Evolutionary conservation across 2,113 vertebrate species (phyloP).

Genomic region (Craseonycteris thonglongyai): DNA sequence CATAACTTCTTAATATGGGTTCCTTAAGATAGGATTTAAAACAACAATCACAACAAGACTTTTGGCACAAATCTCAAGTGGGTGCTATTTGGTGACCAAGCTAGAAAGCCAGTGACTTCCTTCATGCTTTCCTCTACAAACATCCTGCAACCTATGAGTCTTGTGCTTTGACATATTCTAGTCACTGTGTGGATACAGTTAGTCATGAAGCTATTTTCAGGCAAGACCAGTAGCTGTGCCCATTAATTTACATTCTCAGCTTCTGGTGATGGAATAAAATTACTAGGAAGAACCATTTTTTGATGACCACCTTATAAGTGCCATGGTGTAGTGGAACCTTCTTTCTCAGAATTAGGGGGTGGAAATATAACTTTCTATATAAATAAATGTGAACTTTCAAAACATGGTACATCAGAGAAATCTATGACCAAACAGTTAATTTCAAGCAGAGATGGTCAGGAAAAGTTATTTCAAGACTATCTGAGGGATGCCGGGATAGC

Average conservation of each 20-base stretch:
- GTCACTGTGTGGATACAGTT: neutral
- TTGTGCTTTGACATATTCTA: neutral
- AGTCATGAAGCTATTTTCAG: slow-evolving; percentile 50
- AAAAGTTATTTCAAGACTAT: neutral
- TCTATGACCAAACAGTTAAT: neutral
- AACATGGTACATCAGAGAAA: neutral
- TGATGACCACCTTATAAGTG: neutral
- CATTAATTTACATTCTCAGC: slow-evolving; percentile 33
- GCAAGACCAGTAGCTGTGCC: neutral
- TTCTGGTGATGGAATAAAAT: slow-evolving; percentile 23
- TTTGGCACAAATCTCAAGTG: neutral
- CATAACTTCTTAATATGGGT: neutral
- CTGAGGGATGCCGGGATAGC: too few relatives aligned
- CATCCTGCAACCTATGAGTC: neutral
- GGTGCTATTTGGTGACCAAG: neutral
- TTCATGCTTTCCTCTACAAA: neutral
- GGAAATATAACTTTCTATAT: neutral
- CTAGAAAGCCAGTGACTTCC: neutral
- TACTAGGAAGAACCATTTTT: neutral
- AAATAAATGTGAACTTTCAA: neutral
- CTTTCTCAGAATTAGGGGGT: neutral
- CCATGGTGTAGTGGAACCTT: neutral
- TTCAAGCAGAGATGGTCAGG: neutral
- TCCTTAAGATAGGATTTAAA: slow-evolving; percentile 24
- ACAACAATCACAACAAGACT: neutral